These are phyloP conservation scores for Drosophila sechellia DNA, from an alignment of 1,140 invertebrate genomes.

Conservation along the genomic window DNA sequence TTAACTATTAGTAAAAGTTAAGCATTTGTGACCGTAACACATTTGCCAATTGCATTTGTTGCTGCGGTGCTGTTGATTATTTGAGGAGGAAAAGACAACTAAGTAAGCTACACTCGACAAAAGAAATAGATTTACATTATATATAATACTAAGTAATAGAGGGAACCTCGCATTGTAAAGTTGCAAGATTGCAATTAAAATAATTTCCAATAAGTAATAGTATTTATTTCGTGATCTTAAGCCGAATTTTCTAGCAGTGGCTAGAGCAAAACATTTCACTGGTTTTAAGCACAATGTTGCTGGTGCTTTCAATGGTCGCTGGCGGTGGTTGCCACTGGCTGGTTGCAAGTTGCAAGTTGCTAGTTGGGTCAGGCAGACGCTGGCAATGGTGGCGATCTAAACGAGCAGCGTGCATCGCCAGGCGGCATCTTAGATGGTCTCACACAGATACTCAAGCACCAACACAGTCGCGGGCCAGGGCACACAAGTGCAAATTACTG, in stretches of 20 bases:
- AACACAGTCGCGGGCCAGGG: constrained; percentile 8
- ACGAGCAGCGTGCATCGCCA: constrained; percentile 60
- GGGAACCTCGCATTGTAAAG: no score
- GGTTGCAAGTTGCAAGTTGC: constrained; percentile 11
- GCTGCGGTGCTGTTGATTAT: constrained; percentile 54
- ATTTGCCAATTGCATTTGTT: constrained; percentile 66
- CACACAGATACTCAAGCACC: constrained; percentile 45
- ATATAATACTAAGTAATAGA: no score
- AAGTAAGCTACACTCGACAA: constrained; percentile 10
- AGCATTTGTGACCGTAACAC: constrained; percentile 81
- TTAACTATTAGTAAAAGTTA: constrained; percentile 81
- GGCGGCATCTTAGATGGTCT: constrained; percentile 79
- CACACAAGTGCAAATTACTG: constrained; percentile 72
- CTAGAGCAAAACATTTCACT: constrained; percentile 47
- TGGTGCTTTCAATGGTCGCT: constrained; percentile 26
- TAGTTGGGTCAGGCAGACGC: constrained; percentile 48
- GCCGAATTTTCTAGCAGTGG: constrained; percentile 9
- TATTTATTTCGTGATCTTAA: background rate
- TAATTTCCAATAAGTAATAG: no score
- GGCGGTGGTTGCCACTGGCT: constrained; percentile 13
- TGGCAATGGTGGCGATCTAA: constrained; percentile 77
- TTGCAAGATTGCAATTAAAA: no score
- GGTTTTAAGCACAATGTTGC: constrained; percentile 34
- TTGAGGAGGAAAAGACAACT: constrained; percentile 41
- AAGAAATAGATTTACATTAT: background rate